Evolutionary conservation across 1,140 invertebrate species (phyloP).

Genomic region (Zaprionus capensis): DNA sequence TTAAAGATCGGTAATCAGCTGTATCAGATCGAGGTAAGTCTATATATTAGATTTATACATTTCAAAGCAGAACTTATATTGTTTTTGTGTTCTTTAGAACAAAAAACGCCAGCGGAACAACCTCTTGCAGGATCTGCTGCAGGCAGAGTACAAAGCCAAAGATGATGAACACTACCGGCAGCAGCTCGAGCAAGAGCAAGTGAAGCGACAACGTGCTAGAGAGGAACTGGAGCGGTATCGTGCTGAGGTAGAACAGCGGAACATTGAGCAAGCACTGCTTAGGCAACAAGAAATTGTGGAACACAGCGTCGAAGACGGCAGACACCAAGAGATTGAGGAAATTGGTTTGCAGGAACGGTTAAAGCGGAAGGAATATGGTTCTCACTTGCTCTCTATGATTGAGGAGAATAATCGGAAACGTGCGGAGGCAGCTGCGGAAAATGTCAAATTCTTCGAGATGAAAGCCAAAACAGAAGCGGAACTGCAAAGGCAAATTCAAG

Average conservation of each 20-base stretch:
- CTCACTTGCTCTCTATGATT: constrained; percentile 61
- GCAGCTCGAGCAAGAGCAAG: constrained; percentile 56
- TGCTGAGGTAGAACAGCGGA: constrained; percentile 26
- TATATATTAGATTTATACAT: neutral
- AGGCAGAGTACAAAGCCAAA: constrained; percentile 67
- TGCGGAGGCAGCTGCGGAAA: constrained; percentile 57
- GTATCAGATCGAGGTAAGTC: constrained; percentile 50
- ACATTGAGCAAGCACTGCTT: constrained; percentile 29
- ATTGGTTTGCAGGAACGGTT: constrained; percentile 23
- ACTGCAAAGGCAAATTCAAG: constrained; percentile 30
- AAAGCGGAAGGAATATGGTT: constrained; percentile 51
- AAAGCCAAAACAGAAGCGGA: constrained; percentile 55
- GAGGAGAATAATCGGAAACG: constrained; percentile 64
- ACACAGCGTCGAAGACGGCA: neutral
- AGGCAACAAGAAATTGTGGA: constrained; percentile 35
- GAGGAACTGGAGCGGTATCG: constrained; percentile 57
- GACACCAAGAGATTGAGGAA: constrained; percentile 6
- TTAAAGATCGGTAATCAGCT: constrained; percentile 51
- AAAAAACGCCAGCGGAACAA: constrained; percentile 52
- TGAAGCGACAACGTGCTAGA: constrained; percentile 43
- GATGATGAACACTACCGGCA: constrained; percentile 61
- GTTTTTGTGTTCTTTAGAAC: constrained; percentile 26
- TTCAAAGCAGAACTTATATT: neutral
- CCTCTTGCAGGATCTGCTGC: constrained; percentile 59
- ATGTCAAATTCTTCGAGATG: constrained; percentile 53